Conservation (phyloP, 2,113 vertebrate genomes). For the Taurulus bubalis region DNA sequence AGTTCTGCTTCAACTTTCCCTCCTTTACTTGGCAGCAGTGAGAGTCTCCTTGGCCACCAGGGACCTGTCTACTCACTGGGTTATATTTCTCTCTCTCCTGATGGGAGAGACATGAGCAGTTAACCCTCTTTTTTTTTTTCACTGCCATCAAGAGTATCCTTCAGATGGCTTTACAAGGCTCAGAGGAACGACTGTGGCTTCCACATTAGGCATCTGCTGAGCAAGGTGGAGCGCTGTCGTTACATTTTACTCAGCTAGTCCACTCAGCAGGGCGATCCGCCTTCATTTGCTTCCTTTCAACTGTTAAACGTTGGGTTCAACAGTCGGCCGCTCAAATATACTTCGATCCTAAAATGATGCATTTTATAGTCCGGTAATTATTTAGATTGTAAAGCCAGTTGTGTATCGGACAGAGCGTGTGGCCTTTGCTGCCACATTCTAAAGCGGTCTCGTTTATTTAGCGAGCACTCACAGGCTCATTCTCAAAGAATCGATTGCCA, state of each 20-base stretch:
- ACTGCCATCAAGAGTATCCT: background rate
- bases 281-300: background rate
- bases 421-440: background rate
- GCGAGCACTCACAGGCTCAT: background rate
- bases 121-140: slow-evolving; percentile 43
- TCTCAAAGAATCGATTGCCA: background rate
- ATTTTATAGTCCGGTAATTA: background rate
- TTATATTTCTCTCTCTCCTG: slow-evolving; percentile 41
- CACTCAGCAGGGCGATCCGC: background rate
- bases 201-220: slow-evolving; percentile 21
- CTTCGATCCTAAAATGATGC: background rate
- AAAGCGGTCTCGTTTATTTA: background rate
- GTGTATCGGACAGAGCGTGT: background rate
- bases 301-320: background rate
- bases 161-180: slow-evolving; percentile 21
- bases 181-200: background rate
- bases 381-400: background rate
- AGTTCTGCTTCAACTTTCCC: slow-evolving; percentile 43
- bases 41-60: slow-evolving; percentile 37
- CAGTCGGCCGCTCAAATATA: background rate
- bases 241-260: slow-evolving; percentile 4
- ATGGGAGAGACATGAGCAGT: slow-evolving; percentile 27
- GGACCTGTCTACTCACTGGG: slow-evolving; percentile 51
- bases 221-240: background rate
- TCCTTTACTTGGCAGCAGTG: slow-evolving; percentile 51